These are phyloP conservation scores for Emydocephalus ijimae DNA, from an alignment of 2,113 vertebrate species.

Conservation along the genomic window DNA sequence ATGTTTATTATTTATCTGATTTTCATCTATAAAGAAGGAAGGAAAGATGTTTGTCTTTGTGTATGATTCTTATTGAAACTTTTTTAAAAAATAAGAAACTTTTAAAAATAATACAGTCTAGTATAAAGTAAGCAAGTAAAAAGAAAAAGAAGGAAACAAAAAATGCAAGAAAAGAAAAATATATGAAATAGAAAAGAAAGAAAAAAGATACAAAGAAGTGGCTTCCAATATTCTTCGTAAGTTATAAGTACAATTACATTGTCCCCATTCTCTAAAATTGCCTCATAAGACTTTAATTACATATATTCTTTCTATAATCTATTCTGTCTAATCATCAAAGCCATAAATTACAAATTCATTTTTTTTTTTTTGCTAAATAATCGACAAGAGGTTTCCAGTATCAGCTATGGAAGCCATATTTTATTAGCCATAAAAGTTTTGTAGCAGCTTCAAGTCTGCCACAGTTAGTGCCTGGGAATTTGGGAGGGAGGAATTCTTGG, in stretches of 20 bases:
- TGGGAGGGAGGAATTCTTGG: too few relatives aligned
- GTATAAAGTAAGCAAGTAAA: neutral
- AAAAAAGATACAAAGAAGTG: neutral
- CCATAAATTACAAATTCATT: neutral
- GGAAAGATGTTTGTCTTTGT: neutral
- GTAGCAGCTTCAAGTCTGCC: too few relatives aligned
- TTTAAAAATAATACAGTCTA: neutral
- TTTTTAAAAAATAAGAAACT: too few relatives aligned
- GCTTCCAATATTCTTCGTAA: neutral
- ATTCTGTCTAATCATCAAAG: neutral
- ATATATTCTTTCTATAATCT: neutral
- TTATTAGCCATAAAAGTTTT: too few relatives aligned
- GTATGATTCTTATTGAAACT: neutral
- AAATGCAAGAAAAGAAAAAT: neutral
- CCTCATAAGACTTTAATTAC: neutral
- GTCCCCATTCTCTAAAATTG: neutral
- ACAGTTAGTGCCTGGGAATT: too few relatives aligned
- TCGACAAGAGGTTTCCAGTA: neutral
- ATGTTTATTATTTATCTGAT: neutral
- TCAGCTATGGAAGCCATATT: too few relatives aligned
- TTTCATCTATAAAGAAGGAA: neutral
- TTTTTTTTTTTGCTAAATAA: neutral
- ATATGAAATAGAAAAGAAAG: neutral
- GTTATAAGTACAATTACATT: neutral
- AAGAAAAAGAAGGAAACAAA: neutral